Percentiles rank a stretch among this genome's conserved stretches.
Conservation (phyloP, 2,113 vertebrate genomes). For the Ariopsis seemanni region DNA sequence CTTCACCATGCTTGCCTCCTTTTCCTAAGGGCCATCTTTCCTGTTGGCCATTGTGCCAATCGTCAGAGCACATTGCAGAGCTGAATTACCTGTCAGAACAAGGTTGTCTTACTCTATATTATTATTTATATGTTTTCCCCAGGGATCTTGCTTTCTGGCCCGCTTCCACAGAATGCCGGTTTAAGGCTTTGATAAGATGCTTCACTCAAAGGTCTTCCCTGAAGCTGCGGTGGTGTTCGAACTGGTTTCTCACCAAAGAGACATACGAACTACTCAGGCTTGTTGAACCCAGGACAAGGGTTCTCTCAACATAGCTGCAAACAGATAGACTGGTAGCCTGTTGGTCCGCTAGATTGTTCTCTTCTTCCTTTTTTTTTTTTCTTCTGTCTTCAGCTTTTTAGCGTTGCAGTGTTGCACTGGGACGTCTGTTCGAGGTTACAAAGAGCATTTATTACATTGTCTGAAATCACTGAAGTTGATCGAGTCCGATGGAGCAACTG, state of each 20-base stretch:
- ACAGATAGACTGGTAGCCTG: neutral
- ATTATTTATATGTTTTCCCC: slow-evolving; percentile 37
- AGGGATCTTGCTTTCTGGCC: slow-evolving; percentile 67
- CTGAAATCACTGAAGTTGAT: neutral
- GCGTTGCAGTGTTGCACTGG: slow-evolving; percentile 7
- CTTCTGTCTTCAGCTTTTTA: slow-evolving; percentile 4
- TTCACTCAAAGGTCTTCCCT: slow-evolving; percentile 24
- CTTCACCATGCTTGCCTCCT: neutral
- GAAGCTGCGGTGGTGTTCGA: slow-evolving; percentile 21
- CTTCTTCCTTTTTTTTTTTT: slow-evolving; percentile 13
- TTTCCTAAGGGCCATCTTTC: slow-evolving; percentile 24
- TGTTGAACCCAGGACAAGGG: neutral
- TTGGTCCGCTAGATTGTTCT: neutral
- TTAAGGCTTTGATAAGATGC: slow-evolving; percentile 47
- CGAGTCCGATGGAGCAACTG: neutral
- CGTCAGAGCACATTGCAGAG: neutral
- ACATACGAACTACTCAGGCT: slow-evolving; percentile 15
- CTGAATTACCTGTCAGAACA: neutral
- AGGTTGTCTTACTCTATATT: slow-evolving; percentile 9
- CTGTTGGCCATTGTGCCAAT: neutral
- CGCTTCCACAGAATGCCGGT: slow-evolving; percentile 52
- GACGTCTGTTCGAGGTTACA: neutral
- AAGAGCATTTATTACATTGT: neutral
- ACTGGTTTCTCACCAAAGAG: slow-evolving; percentile 27
- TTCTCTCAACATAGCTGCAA: slow-evolving; percentile 10